Conservation (phyloP, 23 tunicate genomes). For the Halocynthia aurantium region DNA sequence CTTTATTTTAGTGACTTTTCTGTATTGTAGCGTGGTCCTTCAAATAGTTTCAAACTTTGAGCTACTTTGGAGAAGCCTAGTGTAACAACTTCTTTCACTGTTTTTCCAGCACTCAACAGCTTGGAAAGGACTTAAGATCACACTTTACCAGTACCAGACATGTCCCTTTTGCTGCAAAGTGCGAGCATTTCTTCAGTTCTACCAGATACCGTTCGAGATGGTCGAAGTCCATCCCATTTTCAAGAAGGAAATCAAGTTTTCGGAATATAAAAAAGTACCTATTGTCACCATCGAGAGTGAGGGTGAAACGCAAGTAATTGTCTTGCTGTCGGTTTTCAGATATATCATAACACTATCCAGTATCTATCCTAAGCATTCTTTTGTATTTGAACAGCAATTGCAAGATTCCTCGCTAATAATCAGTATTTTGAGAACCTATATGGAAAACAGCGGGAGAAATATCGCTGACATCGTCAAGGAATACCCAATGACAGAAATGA, state of each 20-base stretch:
- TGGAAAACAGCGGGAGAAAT: constrained; percentile 31
- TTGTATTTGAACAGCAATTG: constrained; percentile 48
- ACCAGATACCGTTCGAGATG: constrained; percentile 76
- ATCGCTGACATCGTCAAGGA: constrained; percentile 26
- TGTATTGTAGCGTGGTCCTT: too few relatives aligned
- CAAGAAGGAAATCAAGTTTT: constrained; percentile 84
- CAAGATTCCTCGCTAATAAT: constrained; percentile 84
- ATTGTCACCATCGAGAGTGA: constrained; percentile 57
- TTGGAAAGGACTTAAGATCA: constrained; percentile 60
- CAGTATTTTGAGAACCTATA: constrained; percentile 58
- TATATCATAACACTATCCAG: not conserved
- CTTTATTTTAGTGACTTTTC: too few relatives aligned
- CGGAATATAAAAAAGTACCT: constrained; percentile 84
- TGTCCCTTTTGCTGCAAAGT: constrained; percentile 91
- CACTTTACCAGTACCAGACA: constrained; percentile 86
- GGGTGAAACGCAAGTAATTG: constrained; percentile 40
- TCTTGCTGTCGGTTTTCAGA: not conserved
- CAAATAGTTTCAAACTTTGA: too few relatives aligned
- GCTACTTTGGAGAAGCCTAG: too few relatives aligned
- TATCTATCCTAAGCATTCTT: not conserved
- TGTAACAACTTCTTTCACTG: not conserved
- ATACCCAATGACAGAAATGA: constrained; percentile 31
- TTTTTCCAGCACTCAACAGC: not conserved
- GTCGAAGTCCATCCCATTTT: constrained; percentile 94
- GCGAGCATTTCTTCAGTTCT: constrained; percentile 57